A percentile compares a stretch with the other conserved stretches of the same genome.
Evolutionary conservation across 2,888 invertebrate species (phyloP).

Genomic region (Clepsis dumicolana): DNA sequence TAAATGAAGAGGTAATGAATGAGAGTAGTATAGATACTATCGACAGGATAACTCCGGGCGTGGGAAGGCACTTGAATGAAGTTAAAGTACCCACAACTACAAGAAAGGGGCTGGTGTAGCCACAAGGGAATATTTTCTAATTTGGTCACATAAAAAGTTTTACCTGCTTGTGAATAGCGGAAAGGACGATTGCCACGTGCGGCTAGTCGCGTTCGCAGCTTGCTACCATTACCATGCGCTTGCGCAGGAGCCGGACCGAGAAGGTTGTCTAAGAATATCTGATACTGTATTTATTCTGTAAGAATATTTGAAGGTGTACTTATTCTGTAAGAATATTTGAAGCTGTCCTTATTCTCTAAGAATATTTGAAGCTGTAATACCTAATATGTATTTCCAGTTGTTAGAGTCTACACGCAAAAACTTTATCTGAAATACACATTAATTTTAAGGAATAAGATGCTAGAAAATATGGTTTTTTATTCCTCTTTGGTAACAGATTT

Average conservation of each 20-base stretch:
- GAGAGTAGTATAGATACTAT: conserved; percentile 29
- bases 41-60: conserved; percentile 48
- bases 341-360: too few species aligned
- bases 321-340: too few species aligned
- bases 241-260: conserved; percentile 37
- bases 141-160: conserved; percentile 67
- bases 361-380: too few species aligned
- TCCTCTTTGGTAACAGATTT: too few species aligned
- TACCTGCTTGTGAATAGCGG: conserved; percentile 82
- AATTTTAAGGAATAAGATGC: too few species aligned
- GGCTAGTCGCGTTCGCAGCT: conserved; percentile 65
- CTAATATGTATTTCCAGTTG: too few species aligned
- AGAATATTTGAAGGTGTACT: too few species aligned
- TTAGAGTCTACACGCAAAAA: too few species aligned
- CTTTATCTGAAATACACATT: too few species aligned
- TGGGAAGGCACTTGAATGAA: conserved; percentile 63
- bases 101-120: conserved; percentile 68
- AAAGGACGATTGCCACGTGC: conserved; percentile 83
- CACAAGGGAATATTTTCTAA: conserved; percentile 59
- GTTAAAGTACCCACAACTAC: conserved; percentile 54
- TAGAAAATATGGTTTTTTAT: too few species aligned
- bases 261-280: neutral
- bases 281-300: too few species aligned
- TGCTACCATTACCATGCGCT: conserved; percentile 47
- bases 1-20: conserved; percentile 42